These are phyloP conservation scores for Erethizon dorsatum DNA, from an alignment of 2,797 vertebrate genomes.

Conservation along the genomic window DNA sequence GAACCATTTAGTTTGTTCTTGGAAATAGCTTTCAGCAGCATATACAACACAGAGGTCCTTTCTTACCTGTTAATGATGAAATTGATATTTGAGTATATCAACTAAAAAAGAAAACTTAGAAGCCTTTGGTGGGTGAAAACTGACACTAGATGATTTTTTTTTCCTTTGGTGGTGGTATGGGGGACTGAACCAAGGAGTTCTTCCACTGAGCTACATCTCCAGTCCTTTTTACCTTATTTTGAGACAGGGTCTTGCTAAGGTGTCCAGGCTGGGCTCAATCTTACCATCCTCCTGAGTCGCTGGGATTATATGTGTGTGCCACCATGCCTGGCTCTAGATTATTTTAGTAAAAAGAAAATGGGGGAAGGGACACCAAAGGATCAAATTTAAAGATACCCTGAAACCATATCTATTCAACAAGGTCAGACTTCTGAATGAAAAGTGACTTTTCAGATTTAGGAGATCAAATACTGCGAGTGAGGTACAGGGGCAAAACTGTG, in stretches of 20 bases:
- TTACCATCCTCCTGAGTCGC: not conserved
- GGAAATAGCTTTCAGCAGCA: not conserved
- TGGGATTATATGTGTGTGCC: not conserved
- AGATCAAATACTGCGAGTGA: constrained; percentile 13
- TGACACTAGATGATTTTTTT: not conserved
- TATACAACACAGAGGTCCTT: not conserved
- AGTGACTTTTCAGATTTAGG: constrained; percentile 48
- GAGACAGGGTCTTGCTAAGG: not conserved
- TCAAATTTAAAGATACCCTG: constrained; percentile 35
- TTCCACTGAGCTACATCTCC: not conserved
- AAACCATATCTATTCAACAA: constrained; percentile 33
- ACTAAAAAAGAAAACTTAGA: constrained; percentile 60
- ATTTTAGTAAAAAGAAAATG: not conserved
- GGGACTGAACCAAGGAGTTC: not conserved
- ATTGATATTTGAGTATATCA: constrained; percentile 55
- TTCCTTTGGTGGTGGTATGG: not conserved
- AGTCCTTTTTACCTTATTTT: not conserved
- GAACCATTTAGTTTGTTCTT: constrained; percentile 54
- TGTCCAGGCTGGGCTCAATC: not conserved
- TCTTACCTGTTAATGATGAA: constrained; percentile 33
- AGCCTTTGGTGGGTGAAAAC: constrained; percentile 42
- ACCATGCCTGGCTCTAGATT: not conserved
- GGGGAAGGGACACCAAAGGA: not conserved
- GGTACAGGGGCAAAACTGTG: not conserved
- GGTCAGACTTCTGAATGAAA: constrained; percentile 50